phyloP scores from a whole-genome alignment of 2,113 vertebrate species.

The Salvator merianae region DNA sequence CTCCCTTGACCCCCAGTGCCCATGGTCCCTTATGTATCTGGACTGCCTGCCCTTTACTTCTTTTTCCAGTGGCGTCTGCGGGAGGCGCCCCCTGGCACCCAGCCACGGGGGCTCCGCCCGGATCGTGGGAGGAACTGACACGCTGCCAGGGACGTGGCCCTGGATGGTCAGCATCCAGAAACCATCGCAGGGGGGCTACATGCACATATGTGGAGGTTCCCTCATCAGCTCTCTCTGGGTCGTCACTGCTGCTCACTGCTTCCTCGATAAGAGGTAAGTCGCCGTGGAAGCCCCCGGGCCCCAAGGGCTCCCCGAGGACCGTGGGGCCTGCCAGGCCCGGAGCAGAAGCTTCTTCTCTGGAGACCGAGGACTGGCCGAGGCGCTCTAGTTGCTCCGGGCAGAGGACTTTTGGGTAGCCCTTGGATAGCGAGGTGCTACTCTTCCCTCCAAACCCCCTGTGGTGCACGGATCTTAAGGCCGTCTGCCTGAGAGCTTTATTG shows the following conservation, averaged over 20 bases:
- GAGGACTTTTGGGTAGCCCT: too few species aligned
- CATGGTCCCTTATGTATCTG: background rate
- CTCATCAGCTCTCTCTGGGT: slow-evolving; percentile 50
- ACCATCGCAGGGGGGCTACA: background rate
- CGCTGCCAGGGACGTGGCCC: slow-evolving; percentile 47
- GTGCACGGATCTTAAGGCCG: too few species aligned
- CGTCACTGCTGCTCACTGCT: slow-evolving; percentile 57
- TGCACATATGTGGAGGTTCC: slow-evolving; percentile 47
- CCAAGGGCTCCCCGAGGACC: background rate
- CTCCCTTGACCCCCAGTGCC: too few species aligned
- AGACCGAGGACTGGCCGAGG: background rate
- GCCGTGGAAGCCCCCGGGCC: fast-evolving
- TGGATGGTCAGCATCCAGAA: slow-evolving; percentile 59
- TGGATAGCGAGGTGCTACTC: too few species aligned
- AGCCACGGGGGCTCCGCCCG: background rate
- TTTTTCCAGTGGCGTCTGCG: slow-evolving; percentile 24
- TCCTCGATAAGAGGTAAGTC: slow-evolving; percentile 37
- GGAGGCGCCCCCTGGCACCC: slow-evolving; percentile 31
- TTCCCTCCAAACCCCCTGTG: too few species aligned
- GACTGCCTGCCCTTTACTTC: background rate
- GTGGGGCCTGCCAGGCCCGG: background rate
- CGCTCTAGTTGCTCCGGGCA: too few species aligned
- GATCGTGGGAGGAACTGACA: slow-evolving; percentile 24
- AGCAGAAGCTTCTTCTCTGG: background rate
- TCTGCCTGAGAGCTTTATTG: too few species aligned